Evolutionary conservation across 2,113 vertebrate species (phyloP).

Genomic region (Pristiophorus japonicus): DNA sequence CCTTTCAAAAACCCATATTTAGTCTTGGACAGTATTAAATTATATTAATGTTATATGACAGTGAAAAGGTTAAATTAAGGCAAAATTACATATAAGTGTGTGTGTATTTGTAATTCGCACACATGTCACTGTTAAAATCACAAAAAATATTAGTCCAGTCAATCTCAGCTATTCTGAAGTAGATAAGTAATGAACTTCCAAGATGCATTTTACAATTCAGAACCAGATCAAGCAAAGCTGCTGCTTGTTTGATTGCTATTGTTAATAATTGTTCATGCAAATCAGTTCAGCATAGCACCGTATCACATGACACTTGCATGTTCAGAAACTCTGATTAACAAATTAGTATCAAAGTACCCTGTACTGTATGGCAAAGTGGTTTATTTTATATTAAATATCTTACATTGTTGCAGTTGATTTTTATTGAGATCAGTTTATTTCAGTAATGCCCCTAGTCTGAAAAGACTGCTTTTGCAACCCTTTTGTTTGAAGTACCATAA

Average conservation of each 20-base stretch:
- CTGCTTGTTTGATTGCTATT: background rate
- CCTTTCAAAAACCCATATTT: background rate
- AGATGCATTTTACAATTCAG: background rate
- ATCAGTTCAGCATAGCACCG: background rate
- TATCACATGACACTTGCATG: background rate
- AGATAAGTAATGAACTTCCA: background rate
- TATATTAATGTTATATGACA: background rate
- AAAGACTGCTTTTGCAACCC: background rate
- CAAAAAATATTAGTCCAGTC: background rate
- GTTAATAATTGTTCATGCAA: background rate
- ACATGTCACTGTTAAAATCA: background rate
- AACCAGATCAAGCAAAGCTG: background rate
- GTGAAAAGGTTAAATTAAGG: background rate
- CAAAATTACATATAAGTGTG: background rate
- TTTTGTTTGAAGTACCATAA: background rate
- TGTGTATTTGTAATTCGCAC: background rate
- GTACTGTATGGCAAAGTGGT: background rate
- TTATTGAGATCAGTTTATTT: background rate
- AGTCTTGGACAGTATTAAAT: background rate
- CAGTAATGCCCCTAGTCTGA: background rate
- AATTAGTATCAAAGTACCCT: background rate
- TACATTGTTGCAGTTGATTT: background rate
- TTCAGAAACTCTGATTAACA: background rate
- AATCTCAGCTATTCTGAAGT: background rate
- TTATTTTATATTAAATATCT: background rate